Evolutionary conservation across 2,797 vertebrate species (phyloP).

Genomic region (Psittacula derbiana): DNA sequence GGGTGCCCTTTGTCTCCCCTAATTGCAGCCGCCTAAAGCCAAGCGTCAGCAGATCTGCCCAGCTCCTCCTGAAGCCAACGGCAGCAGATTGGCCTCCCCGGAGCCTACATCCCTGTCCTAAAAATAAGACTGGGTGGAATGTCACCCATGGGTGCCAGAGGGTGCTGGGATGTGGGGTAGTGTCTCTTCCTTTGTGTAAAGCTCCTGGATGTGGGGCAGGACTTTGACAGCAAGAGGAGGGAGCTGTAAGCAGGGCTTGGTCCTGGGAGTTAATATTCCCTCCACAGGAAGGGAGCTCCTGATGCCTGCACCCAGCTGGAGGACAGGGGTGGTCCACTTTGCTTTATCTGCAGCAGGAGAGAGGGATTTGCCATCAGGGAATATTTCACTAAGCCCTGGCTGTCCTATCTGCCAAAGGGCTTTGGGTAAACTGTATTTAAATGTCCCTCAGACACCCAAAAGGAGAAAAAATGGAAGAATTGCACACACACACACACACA

Average conservation of each 20-base stretch:
- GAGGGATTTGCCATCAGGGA: neutral
- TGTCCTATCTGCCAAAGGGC: neutral
- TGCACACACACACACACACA: neutral
- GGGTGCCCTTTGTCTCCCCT: neutral
- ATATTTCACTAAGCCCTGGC: neutral
- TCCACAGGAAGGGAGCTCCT: neutral
- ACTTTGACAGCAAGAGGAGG: neutral
- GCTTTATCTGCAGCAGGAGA: neutral
- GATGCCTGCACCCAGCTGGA: neutral
- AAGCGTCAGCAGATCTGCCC: neutral
- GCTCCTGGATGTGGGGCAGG: neutral
- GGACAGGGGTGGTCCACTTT: neutral
- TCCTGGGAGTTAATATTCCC: neutral
- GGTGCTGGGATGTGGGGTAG: neutral
- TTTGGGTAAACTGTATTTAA: neutral
- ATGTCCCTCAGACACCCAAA: neutral
- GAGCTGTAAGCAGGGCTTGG: neutral
- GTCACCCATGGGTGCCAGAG: neutral
- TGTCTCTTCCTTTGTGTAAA: neutral
- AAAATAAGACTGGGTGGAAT: neutral
- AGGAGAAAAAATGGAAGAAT: neutral
- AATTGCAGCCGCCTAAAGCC: slow-evolving; percentile 26
- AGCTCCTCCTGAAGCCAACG: neutral
- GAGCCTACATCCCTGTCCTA: neutral
- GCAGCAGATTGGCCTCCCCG: neutral